phyloP scores from a whole-genome alignment of 1,140 invertebrate species.

The Bombus difficillimus region DNA sequence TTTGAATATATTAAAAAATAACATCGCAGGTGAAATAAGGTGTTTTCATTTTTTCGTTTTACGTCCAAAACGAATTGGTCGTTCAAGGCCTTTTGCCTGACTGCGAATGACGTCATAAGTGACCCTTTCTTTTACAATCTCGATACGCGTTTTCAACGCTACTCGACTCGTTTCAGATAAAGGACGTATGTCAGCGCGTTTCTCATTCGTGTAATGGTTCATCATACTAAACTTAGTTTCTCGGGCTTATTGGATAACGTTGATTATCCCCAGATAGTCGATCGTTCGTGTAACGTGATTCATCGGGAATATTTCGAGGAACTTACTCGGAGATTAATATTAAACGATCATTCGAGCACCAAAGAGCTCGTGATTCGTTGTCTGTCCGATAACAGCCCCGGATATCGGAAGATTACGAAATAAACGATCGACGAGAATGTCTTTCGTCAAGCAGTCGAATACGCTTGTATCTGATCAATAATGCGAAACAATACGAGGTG shows the following conservation, averaged over 20 bases:
- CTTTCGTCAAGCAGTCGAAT: not conserved
- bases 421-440: not conserved
- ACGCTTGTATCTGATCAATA: not conserved
- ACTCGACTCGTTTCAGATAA: not conserved
- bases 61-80: not conserved
- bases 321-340: too few species aligned
- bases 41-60: not conserved
- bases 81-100: not conserved
- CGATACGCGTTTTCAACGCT: not conserved
- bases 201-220: not conserved
- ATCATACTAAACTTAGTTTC: not conserved
- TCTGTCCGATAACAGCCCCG: not conserved
- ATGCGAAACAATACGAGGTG: constrained; percentile 1
- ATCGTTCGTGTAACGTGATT: not conserved
- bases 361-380: not conserved
- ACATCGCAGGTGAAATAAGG: not conserved
- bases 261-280: not conserved
- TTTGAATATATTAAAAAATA: not conserved
- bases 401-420: not conserved
- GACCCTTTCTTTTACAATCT: not conserved
- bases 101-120: not conserved
- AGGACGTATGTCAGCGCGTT: not conserved
- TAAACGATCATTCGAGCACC: too few species aligned
- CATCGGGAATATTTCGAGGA: too few species aligned
- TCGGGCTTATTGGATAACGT: not conserved